A percentile compares a stretch with the other conserved stretches of the same genome.
These are phyloP conservation scores for Tetramorium alpestre DNA, from an alignment of 1,140 invertebrate species.

Conservation along the genomic window DNA sequence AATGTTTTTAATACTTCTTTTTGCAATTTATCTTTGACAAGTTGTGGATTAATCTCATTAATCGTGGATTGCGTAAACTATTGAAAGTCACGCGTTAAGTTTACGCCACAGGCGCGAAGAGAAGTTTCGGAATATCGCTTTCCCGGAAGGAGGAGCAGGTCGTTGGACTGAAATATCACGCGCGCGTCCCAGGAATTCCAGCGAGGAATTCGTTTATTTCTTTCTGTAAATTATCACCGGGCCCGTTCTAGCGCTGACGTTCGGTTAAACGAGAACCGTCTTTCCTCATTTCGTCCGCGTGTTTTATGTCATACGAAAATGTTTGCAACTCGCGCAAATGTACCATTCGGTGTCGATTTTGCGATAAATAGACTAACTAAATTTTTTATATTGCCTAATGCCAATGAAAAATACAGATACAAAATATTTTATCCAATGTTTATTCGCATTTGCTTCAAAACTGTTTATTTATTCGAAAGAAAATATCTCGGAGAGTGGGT, in stretches of 20 bases:
- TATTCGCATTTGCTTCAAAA: background rate
- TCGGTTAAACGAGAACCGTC: conserved; percentile 70
- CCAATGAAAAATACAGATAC: background rate
- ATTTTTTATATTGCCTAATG: background rate
- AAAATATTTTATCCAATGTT: background rate
- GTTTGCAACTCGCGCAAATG: background rate
- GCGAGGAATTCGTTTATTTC: conserved; percentile 78
- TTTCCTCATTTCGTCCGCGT: conserved; percentile 5
- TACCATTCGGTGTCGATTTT: background rate
- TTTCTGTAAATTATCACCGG: conserved; percentile 78
- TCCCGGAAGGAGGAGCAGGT: conserved; percentile 73
- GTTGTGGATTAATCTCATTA: background rate
- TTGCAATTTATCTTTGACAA: background rate
- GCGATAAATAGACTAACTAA: background rate
- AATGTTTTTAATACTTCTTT: background rate
- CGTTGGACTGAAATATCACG: conserved; percentile 82
- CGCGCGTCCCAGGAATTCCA: conserved; percentile 78
- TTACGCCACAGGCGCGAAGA: conserved; percentile 3
- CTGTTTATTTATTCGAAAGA: background rate
- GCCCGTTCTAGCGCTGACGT: conserved; percentile 64
- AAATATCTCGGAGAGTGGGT: background rate
- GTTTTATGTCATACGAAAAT: conserved; percentile 17
- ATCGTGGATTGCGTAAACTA: background rate
- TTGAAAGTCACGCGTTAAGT: background rate
- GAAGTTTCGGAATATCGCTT: conserved; percentile 60